phyloP scores from a whole-genome alignment of 1,140 invertebrate genomes.

The Penaeus vannamei region DNA sequence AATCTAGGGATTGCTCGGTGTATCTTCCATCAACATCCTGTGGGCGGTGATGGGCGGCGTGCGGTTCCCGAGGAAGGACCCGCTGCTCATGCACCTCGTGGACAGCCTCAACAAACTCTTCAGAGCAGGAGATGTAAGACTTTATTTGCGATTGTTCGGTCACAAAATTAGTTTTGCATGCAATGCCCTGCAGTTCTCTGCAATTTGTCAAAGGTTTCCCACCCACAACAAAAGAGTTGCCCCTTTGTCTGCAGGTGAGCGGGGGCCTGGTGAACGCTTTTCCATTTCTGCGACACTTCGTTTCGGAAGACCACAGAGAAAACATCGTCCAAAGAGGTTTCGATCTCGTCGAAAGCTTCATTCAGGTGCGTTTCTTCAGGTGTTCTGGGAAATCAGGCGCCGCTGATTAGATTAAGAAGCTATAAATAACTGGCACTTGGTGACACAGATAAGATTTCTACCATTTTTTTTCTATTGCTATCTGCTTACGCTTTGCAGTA shows the following conservation, averaged over 20 bases:
- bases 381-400: no score
- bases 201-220: no score
- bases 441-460: neutral
- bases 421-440: neutral
- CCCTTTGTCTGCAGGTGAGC: neutral
- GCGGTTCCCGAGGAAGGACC: slow-evolving; percentile 30
- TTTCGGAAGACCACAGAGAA: neutral
- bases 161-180: neutral
- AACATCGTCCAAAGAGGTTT: neutral
- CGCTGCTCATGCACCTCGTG: slow-evolving; percentile 16
- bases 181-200: no score
- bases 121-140: slow-evolving; percentile 38
- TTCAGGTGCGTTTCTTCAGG: neutral
- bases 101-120: slow-evolving; percentile 29
- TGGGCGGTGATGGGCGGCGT: slow-evolving; percentile 52
- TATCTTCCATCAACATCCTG: slow-evolving; percentile 47
- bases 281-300: slow-evolving; percentile 14
- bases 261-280: neutral
- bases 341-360: neutral
- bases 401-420: no score
- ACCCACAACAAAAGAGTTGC: neutral
- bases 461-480: neutral
- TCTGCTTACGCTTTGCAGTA: no score
- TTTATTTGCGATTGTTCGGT: neutral
- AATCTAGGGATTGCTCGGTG: slow-evolving; percentile 8